Conservation (phyloP, 2,797 vertebrate species). For the Clarias platycephalus region DNA sequence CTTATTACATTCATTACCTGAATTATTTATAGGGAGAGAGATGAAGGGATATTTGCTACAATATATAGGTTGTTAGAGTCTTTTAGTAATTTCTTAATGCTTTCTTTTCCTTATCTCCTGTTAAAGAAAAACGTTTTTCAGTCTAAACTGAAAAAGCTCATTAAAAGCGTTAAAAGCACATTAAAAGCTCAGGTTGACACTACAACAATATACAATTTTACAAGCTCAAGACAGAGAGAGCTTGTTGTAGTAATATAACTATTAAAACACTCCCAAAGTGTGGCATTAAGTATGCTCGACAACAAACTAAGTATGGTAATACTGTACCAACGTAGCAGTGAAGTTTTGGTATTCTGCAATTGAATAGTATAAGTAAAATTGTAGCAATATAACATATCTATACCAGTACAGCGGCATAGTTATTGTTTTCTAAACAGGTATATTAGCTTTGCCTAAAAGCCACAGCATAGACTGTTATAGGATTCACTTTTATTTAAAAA, state of each 20-base stretch:
- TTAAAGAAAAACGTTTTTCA: background rate
- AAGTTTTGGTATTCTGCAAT: too few relatives aligned
- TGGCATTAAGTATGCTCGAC: background rate
- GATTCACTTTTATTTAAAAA: too few relatives aligned
- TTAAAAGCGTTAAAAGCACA: background rate
- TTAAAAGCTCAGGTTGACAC: background rate
- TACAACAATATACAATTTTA: background rate
- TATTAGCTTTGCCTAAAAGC: background rate
- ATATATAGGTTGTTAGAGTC: conserved; percentile 36
- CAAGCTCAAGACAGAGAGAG: background rate
- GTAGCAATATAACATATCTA: background rate
- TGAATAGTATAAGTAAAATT: too few relatives aligned
- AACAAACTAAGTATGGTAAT: too few relatives aligned
- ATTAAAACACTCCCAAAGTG: background rate
- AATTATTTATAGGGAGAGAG: conserved; percentile 28
- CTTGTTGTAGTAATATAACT: too few relatives aligned
- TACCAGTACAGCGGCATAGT: background rate
- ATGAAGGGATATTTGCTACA: conserved; percentile 67
- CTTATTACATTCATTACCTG: background rate
- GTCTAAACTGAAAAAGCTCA: too few relatives aligned
- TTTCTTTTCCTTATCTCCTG: background rate
- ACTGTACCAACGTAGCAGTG: too few relatives aligned
- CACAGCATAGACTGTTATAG: too few relatives aligned
- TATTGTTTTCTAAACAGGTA: background rate
- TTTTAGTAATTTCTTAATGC: conserved; percentile 18